Conservation (phyloP, 2,888 invertebrate genomes). For the Apeira syringaria region DNA sequence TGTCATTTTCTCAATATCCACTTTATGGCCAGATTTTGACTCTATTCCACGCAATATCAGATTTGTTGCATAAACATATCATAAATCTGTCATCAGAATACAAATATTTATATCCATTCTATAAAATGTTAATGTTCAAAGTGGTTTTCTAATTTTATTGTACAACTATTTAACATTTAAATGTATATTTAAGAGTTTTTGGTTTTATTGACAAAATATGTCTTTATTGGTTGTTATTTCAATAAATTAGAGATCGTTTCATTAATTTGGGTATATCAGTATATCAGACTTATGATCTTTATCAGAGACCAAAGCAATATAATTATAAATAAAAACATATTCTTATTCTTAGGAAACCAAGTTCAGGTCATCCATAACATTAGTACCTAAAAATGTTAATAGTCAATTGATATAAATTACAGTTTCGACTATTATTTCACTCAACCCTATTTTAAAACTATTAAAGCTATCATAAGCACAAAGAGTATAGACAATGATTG, state of each 20-base stretch:
- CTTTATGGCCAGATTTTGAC: slow-evolving; percentile 55
- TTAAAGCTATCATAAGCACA: slow-evolving; percentile 36
- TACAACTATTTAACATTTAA: slow-evolving; percentile 16
- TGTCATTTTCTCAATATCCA: slow-evolving; percentile 65
- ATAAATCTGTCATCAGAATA: slow-evolving; percentile 46
- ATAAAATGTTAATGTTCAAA: slow-evolving; percentile 30
- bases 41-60: slow-evolving; percentile 40
- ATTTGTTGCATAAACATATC: slow-evolving; percentile 55
- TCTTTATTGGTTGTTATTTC: slow-evolving; percentile 18
- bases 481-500: slow-evolving; percentile 42
- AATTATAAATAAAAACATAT: no score
- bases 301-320: no score
- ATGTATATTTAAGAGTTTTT: slow-evolving; percentile 14
- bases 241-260: slow-evolving; percentile 19
- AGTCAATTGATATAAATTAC: no score
- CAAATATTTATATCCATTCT: slow-evolving; percentile 33
- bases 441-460: no score
- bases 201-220: slow-evolving; percentile 25
- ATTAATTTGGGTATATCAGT: slow-evolving; percentile 8
- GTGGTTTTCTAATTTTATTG: slow-evolving; percentile 28
- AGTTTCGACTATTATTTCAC: no score
- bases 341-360: no score
- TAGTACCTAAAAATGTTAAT: no score
- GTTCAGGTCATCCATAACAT: no score
- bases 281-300: background rate